Conservation (phyloP, 2,888 invertebrate species). For the Drosophila tanythrix region DNA sequence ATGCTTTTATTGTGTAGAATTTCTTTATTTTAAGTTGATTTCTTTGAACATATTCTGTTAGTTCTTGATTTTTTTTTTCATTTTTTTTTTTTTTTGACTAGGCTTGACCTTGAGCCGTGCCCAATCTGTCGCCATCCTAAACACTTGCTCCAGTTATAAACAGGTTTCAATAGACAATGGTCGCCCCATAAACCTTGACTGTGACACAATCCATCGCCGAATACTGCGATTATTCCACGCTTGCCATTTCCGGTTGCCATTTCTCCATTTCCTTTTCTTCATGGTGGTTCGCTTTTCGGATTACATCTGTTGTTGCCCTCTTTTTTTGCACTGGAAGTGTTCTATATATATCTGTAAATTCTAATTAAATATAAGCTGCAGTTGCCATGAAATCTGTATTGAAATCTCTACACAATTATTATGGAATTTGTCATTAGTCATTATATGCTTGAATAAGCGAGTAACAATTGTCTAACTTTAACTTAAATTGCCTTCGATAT, state of each 20-base stretch:
- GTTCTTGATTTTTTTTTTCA: conserved; percentile 18
- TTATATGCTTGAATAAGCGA: background rate
- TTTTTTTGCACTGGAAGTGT: background rate
- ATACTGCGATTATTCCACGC: background rate
- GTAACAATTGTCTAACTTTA: background rate
- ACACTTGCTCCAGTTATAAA: conserved; percentile 60
- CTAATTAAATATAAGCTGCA: background rate
- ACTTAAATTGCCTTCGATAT: background rate
- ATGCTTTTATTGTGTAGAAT: conserved; percentile 65
- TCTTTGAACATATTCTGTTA: conserved; percentile 60
- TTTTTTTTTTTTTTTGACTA: conserved; percentile 19
- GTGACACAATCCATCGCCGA: conserved; percentile 58
- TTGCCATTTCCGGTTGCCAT: conserved; percentile 20
- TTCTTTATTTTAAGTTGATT: conserved; percentile 63
- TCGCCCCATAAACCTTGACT: conserved; percentile 70
- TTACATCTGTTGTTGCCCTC: conserved; percentile 17
- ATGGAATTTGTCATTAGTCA: background rate
- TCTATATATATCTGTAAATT: background rate
- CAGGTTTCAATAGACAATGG: conserved; percentile 60
- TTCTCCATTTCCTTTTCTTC: conserved; percentile 27
- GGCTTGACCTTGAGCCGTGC: conserved; percentile 52
- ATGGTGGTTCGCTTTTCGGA: conserved; percentile 32
- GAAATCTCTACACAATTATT: background rate
- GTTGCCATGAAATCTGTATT: background rate
- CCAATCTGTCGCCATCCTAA: background rate